Evolutionary conservation across 2,888 invertebrate genomes (phyloP).

Genomic region (Noctuana brunneofusca): DNA sequence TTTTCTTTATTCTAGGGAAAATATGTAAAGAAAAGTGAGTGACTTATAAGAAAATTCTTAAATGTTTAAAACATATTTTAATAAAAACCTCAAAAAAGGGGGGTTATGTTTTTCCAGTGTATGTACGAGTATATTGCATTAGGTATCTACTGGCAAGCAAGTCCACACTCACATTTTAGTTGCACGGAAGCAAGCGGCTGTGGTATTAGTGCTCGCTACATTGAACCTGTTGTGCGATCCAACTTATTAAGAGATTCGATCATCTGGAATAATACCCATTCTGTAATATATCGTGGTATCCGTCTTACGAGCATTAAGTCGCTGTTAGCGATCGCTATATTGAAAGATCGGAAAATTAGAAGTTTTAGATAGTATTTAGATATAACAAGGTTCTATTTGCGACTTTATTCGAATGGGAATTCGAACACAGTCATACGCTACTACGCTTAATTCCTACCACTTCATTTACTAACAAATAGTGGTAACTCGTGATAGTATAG

Average conservation of each 20-base stretch:
- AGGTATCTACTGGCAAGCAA: neutral
- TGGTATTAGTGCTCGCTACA: conserved; percentile 75
- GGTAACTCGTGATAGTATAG: no score
- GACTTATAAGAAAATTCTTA: no score
- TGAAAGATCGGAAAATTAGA: neutral
- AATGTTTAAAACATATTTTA: no score
- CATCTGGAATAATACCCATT: conserved; percentile 78
- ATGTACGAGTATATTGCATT: no score
- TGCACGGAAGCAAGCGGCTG: conserved; percentile 47
- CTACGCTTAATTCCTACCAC: no score
- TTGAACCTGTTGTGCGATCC: conserved; percentile 77
- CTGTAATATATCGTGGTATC: conserved; percentile 65
- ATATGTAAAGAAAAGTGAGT: no score
- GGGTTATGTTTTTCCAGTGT: no score
- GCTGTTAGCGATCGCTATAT: neutral
- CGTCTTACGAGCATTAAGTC: conserved; percentile 5
- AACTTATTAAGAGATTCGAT: conserved; percentile 81
- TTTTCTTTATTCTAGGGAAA: conserved; percentile 49
- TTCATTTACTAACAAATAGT: no score
- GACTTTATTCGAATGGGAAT: no score
- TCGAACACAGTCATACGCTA: no score
- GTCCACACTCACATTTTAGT: neutral
- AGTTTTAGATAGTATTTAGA: neutral
- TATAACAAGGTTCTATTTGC: no score
- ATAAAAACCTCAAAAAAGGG: no score